Percentiles rank a stretch among this genome's conserved stretches.
Conservation (phyloP, 92 coral and sea anemone genomes). For the Epizoanthus fatuus region DNA sequence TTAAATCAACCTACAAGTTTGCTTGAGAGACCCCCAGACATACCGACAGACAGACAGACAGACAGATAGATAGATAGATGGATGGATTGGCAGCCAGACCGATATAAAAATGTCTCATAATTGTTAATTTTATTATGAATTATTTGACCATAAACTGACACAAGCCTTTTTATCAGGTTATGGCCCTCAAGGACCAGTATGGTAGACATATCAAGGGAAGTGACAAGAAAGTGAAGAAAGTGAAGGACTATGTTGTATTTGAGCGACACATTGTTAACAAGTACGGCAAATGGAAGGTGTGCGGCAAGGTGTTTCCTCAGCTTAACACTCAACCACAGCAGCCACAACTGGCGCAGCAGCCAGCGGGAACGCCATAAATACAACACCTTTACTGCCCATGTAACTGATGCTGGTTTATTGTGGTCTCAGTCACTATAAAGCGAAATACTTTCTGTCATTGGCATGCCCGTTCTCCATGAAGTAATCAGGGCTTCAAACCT, state of each 20-base stretch:
- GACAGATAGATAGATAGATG: neutral
- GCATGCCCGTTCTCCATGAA: too few relatives aligned
- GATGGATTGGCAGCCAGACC: too few relatives aligned
- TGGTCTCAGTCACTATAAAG: too few relatives aligned
- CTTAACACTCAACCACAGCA: slow-evolving; percentile 2
- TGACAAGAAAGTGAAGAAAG: slow-evolving; percentile 82
- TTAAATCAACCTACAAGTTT: neutral
- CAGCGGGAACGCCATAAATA: neutral
- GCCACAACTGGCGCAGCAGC: slow-evolving; percentile 6
- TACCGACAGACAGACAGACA: too few relatives aligned
- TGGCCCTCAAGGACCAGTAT: slow-evolving; percentile 89
- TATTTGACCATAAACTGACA: too few relatives aligned
- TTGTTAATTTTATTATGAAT: neutral
- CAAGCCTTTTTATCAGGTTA: slow-evolving; percentile 68
- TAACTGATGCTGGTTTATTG: too few relatives aligned
- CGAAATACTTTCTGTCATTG: too few relatives aligned
- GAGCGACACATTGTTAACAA: slow-evolving; percentile 90
- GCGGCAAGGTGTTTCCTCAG: slow-evolving; percentile 92
- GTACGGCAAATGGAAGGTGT: slow-evolving; percentile 89
- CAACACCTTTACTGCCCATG: neutral
- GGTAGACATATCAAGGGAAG: slow-evolving; percentile 95
- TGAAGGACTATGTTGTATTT: slow-evolving; percentile 88
- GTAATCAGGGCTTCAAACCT: too few relatives aligned
- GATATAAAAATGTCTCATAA: neutral
- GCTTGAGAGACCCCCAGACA: neutral